phyloP scores from a whole-genome alignment of 2,797 vertebrate genomes.

The Protosalanx chinensis region DNA sequence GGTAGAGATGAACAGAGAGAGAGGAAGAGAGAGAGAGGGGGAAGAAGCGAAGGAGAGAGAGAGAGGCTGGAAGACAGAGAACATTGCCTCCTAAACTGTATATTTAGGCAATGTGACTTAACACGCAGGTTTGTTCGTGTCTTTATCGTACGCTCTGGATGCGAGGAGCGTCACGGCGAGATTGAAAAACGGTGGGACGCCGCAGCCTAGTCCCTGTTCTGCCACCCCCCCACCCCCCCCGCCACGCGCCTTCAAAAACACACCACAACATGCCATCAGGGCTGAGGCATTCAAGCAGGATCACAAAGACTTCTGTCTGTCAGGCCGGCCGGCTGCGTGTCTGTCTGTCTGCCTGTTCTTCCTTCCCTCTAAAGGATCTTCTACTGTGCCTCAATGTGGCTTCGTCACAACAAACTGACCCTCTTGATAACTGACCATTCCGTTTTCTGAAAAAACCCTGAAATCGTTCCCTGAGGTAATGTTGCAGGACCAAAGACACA shows the following conservation, averaged over 20 bases:
- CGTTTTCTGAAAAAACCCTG: conserved; percentile 26
- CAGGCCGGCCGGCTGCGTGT: no score
- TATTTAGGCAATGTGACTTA: conserved; percentile 53
- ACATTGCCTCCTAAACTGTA: conserved; percentile 45
- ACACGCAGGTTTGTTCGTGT: conserved; percentile 42
- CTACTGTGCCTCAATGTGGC: neutral
- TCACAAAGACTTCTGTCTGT: conserved; percentile 35
- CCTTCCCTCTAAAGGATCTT: neutral
- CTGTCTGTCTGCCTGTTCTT: no score
- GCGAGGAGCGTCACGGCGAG: conserved; percentile 41
- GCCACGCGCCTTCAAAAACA: conserved; percentile 49
- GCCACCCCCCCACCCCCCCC: conserved; percentile 15
- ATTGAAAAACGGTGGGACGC: conserved; percentile 59
- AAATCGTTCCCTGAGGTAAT: neutral
- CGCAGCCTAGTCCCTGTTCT: conserved; percentile 10
- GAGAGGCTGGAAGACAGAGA: neutral
- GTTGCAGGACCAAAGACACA: neutral
- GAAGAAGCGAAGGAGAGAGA: no score
- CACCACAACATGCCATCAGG: conserved; percentile 50
- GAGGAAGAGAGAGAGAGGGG: no score
- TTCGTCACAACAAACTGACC: neutral
- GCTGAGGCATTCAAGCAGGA: conserved; percentile 36
- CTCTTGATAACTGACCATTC: neutral
- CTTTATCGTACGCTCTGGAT: conserved; percentile 52
- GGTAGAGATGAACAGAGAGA: fast-evolving